Evolutionary conservation across 2,888 invertebrate genomes (phyloP), one percentile per base, ranked within the genome.

Genomic region (Asteroscopus sphinx): DNA sequence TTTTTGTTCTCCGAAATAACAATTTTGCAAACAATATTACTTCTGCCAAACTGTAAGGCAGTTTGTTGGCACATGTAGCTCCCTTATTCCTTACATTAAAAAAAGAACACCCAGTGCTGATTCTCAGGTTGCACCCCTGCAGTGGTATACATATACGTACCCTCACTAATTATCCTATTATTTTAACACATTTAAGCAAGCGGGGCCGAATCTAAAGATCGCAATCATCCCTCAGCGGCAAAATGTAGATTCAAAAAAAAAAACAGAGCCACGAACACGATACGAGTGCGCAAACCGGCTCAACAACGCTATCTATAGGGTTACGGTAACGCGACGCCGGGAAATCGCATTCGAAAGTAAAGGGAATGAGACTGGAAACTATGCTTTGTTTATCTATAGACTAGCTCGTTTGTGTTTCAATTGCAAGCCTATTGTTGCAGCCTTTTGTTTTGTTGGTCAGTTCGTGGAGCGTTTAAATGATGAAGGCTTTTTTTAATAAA

Each of bases 341-440:
- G 81, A 87, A 87, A 87, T 86, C 85, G 77, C 72, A 67, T 68
- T 76, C 68, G 80, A 82, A 81, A 85, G 84, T 81, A 79, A 79
- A 73, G 76, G 76, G 80, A 85, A 82, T 79, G 77, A 68, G 80
- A 75, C 77, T 82, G 81, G 81, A 75, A 75, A 75, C 57, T 41
- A 72, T 70, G 82, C 73, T 72, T 69, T 73, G 75, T 75, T 73
- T 70, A 68, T 74, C 64, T 73, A 80, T 76, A 67, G 70, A 74
- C 69, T 68, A 65, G 70, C 55, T 74, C 52, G 73, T 68, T 79
- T 58, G 60, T 60, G 73, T 78, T 76, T 74, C 68, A 61, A 73
- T 74, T 67, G 70, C 63, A 59, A 61, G 49, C 52, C 54, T 62
- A 71, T 77, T 80, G 77, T 79, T 76, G 44, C 17, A 26, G 41